phyloP scores from a whole-genome alignment of 2,113 vertebrate species.

The Clupea harengus region DNA sequence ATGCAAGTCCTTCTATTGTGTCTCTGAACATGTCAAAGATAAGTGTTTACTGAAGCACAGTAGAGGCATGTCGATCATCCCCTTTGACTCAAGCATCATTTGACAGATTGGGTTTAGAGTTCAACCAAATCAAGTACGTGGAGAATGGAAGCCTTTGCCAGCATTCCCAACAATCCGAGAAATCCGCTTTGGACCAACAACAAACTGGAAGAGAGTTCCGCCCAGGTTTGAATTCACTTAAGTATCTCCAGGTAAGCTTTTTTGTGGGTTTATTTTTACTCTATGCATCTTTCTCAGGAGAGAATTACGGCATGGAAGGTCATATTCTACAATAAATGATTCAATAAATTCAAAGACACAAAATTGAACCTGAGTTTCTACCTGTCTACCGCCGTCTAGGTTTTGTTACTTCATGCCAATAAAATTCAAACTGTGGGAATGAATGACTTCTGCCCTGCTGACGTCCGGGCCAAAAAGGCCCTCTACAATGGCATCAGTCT shows the following conservation, averaged over 20 bases:
- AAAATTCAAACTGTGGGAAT: constrained; percentile 85
- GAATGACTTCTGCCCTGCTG: constrained; percentile 90
- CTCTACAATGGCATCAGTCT: constrained; percentile 91
- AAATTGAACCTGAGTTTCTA: neutral
- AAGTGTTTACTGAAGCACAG: neutral
- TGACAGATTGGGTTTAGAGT: constrained; percentile 84
- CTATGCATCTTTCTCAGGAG: neutral
- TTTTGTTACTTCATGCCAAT: constrained; percentile 92
- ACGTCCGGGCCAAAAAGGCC: constrained; percentile 78
- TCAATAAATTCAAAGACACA: neutral
- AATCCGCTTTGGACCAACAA: constrained; percentile 91
- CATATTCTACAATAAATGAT: neutral
- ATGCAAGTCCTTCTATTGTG: neutral
- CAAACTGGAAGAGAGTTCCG: constrained; percentile 86
- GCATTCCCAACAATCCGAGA: constrained; percentile 82
- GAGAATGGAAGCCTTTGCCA: constrained; percentile 91
- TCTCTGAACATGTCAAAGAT: neutral
- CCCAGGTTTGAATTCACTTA: constrained; percentile 81
- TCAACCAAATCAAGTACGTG: constrained; percentile 90
- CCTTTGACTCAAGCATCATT: neutral
- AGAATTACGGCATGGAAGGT: neutral
- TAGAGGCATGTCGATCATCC: neutral
- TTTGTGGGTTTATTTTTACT: neutral
- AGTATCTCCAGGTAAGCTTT: constrained; percentile 85
- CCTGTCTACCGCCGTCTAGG: constrained; percentile 64